These are phyloP conservation scores for Opisthocomus hoazin DNA, from an alignment of 2,113 vertebrate species.

Conservation along the genomic window DNA sequence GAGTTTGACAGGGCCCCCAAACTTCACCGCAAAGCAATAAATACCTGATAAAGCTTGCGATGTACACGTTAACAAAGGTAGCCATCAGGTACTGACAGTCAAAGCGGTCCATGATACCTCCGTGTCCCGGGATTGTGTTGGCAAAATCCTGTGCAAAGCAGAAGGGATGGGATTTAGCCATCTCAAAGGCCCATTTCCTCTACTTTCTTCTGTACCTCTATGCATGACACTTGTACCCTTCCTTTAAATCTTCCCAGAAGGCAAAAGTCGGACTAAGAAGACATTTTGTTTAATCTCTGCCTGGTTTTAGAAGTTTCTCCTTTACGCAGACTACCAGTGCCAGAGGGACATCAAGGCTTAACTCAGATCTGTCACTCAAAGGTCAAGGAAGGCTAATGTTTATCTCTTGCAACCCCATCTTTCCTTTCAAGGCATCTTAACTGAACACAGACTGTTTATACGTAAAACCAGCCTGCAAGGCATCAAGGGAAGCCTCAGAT, in stretches of 20 bases:
- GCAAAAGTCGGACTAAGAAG: background rate
- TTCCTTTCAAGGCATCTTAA: background rate
- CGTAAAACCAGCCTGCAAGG: background rate
- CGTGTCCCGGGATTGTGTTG: slow-evolving; percentile 95
- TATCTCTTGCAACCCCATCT: background rate
- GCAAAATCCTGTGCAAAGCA: slow-evolving; percentile 86
- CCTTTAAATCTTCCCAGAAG: background rate
- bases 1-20: background rate
- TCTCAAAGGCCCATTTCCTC: fast-evolving
- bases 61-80: slow-evolving; percentile 99
- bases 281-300: background rate
- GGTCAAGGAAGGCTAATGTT: background rate
- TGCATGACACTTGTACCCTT: fast-evolving
- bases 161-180: background rate
- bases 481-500: background rate
- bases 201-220: fast-evolving
- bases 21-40: too few relatives aligned
- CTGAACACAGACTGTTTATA: background rate
- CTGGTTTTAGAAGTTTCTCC: background rate
- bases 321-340: background rate
- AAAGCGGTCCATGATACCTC: slow-evolving; percentile 98
- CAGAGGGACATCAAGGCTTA: background rate
- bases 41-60: slow-evolving; percentile 98
- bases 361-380: background rate
- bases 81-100: slow-evolving; percentile 99